Evolutionary conservation across 1,140 invertebrate species (phyloP).

Genomic region (Helicoverpa zea): DNA sequence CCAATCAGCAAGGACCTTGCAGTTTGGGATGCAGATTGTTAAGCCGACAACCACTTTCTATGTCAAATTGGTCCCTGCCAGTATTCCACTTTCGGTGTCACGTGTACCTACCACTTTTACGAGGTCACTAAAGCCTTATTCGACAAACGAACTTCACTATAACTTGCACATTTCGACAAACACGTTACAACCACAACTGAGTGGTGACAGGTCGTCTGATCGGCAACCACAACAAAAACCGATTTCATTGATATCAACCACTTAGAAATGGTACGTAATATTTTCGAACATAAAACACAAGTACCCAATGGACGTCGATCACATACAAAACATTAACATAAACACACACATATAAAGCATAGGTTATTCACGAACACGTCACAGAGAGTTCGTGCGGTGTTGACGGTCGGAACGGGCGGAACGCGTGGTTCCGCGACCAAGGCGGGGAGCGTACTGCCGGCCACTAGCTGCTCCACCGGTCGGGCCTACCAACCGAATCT

Average conservation of each 20-base stretch:
- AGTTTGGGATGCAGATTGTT: not conserved
- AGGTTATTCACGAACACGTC: constrained; percentile 43
- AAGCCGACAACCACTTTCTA: not conserved
- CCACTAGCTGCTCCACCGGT: constrained; percentile 7
- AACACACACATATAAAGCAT: constrained; percentile 42
- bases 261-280: constrained; percentile 20
- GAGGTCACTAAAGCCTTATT: not conserved
- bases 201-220: constrained; percentile 24
- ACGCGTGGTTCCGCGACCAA: constrained; percentile 26
- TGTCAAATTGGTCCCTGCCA: not conserved
- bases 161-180: constrained; percentile 18
- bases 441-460: constrained; percentile 30
- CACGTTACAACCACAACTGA: constrained; percentile 34
- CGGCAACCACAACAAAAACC: constrained; percentile 35
- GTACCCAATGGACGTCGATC: constrained; percentile 41
- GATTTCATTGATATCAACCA: constrained; percentile 22
- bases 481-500: constrained; percentile 31
- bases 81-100: not conserved
- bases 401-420: constrained; percentile 12
- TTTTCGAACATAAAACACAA: not conserved
- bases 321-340: constrained; percentile 33
- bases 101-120: constrained; percentile 11
- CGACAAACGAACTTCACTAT: constrained; percentile 8
- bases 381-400: constrained; percentile 30
- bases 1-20: not conserved